Base-by-base conservation (phyloP, 2,888 invertebrate genomes). In the Gymnoscelis rufifasciata region DNA sequence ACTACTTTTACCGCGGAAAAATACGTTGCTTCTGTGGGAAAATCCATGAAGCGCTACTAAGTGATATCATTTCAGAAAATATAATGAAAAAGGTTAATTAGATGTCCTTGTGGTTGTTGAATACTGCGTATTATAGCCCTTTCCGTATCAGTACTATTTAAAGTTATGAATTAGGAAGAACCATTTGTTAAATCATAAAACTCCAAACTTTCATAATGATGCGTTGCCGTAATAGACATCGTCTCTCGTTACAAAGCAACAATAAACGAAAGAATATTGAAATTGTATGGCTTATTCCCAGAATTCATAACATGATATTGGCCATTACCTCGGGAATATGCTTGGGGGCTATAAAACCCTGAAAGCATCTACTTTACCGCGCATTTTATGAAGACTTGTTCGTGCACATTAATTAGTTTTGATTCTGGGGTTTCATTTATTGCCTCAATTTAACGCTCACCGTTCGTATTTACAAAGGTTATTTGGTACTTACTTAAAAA, bases 361-460 rank as follows among this genome's bases (percentile, higher is more conserved):
- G 68, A 60, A 70, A 74, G 73, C 68, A 74, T 68, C 29, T 54
- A 70, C 75, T 80, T 82, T 72, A 71, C 68, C 64, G 59, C 66
- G 62, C 60, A 65, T 58, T 79, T 80, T 77, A 80, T 66, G 64
- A 66, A 68, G 43, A 61, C 56, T 62, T 56, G 64, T 67, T 64
- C 65, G 68, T 68, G 64, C 65, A 60, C 59, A 68, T 75, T 78
- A 75, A 81, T 77, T 75, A 71, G 66, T 54, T 4, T 15, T 2
- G 12, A 14, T 56, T 59, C 59, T 62, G 56, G 53, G 56, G 47
- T 60, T 31, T 54, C 57, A 44, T 64, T 71, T 64, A 66, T 35
- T 49, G 12, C 33, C 36, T 42, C 38, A 19, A 37, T 47, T n/a
- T 14, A 7, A 30, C 8, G 10, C 30, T 7, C 4, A 12, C 12